phyloP scores from a whole-genome alignment of 2,797 vertebrate genomes.

The Melanotaenia maccullochi region DNA sequence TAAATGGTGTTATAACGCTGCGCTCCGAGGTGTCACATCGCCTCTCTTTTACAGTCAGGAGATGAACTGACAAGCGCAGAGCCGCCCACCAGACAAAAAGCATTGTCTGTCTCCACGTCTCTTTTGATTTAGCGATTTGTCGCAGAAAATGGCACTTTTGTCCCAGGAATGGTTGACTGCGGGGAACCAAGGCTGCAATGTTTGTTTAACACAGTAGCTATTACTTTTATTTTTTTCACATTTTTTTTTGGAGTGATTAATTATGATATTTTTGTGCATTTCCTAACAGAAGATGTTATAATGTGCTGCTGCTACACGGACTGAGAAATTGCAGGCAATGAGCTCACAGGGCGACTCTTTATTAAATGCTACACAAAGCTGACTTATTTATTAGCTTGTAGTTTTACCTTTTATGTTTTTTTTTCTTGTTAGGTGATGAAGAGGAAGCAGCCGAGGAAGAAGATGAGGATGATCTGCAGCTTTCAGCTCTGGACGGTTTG shows the following conservation, averaged over 20 bases:
- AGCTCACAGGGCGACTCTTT: constrained; percentile 24
- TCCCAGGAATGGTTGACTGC: constrained; percentile 70
- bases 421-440: constrained; percentile 67
- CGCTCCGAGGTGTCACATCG: constrained; percentile 70
- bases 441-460: constrained; percentile 71
- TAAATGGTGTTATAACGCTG: constrained; percentile 59
- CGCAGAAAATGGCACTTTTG: constrained; percentile 83
- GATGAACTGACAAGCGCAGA: constrained; percentile 76
- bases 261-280: constrained; percentile 17
- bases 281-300: constrained; percentile 6
- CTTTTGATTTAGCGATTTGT: constrained; percentile 79
- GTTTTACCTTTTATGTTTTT: constrained; percentile 2
- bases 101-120: constrained; percentile 80
- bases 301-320: constrained; percentile 24
- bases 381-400: constrained; percentile 4
- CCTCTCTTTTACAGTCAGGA: constrained; percentile 68
- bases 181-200: constrained; percentile 57
- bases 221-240: constrained; percentile 3
- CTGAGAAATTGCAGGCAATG: constrained; percentile 27
- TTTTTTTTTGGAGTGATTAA: constrained; percentile 13
- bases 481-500: constrained; percentile 80
- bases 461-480: constrained; percentile 70
- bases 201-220: constrained; percentile 45
- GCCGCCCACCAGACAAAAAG: constrained; percentile 79
- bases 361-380: neutral